phyloP scores from a whole-genome alignment of 2,113 vertebrate species.

The Kryptolebias marmoratus region DNA sequence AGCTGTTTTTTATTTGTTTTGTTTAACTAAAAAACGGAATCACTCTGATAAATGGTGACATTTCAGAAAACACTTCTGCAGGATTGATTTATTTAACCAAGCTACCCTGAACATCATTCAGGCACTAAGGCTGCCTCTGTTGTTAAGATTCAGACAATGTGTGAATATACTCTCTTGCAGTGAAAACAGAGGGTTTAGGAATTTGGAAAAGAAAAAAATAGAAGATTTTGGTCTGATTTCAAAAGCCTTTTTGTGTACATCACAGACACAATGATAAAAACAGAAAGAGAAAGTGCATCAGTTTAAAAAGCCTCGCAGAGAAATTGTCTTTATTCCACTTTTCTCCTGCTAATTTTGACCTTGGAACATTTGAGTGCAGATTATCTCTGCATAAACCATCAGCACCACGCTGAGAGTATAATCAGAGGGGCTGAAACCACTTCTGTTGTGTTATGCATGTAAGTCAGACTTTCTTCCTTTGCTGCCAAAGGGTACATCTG shows the following conservation, averaged over 20 bases:
- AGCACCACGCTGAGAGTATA: constrained; percentile 23
- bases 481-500: too few relatives aligned
- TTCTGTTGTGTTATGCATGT: background rate
- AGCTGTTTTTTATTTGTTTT: too few relatives aligned
- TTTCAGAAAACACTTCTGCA: too few relatives aligned
- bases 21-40: too few relatives aligned
- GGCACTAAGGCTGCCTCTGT: background rate
- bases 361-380: constrained; percentile 17
- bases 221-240: background rate
- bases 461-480: background rate
- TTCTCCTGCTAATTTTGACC: constrained; percentile 51
- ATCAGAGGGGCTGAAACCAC: background rate
- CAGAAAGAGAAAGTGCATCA: background rate
- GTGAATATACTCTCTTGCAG: constrained; percentile 2
- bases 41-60: too few relatives aligned
- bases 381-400: constrained; percentile 27
- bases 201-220: too few relatives aligned
- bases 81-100: too few relatives aligned
- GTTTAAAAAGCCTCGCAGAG: constrained; percentile 32
- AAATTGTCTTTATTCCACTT: constrained; percentile 21
- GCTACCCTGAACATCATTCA: background rate
- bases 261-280: constrained; percentile 23
- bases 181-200: too few relatives aligned
- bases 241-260: background rate
- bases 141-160: constrained; percentile 14